Percentiles rank a stretch among this genome's conserved stretches.
phyloP scores from a whole-genome alignment of 2,888 invertebrate species.

The Acheta domesticus region DNA sequence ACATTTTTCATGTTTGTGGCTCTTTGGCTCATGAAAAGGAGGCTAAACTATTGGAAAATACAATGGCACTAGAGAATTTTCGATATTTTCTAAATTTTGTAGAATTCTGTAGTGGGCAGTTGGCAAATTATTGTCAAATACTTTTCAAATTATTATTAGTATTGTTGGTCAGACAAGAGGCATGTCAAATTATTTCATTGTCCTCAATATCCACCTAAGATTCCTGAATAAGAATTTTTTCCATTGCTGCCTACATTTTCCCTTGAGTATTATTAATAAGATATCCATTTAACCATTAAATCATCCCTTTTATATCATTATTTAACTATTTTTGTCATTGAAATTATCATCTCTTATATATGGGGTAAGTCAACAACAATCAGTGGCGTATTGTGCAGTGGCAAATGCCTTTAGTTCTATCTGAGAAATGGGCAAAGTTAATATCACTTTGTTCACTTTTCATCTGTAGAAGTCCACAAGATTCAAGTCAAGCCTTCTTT shows the following conservation, averaged over 20 bases:
- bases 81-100: background rate
- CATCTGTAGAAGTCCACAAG: constrained; percentile 5
- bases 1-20: constrained; percentile 4
- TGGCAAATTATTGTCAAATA: too few relatives aligned
- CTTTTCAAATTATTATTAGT: too few relatives aligned
- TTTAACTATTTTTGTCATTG: background rate
- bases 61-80: background rate
- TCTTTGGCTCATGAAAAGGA: constrained; percentile 12
- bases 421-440: background rate
- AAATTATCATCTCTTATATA: background rate
- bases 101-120: too few relatives aligned
- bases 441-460: background rate
- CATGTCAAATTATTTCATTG: too few relatives aligned
- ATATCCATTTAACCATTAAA: background rate
- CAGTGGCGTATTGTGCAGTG: background rate
- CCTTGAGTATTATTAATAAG: background rate
- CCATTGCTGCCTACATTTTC: too few relatives aligned
- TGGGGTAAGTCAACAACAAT: background rate
- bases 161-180: too few relatives aligned
- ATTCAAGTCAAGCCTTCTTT: constrained; percentile 18
- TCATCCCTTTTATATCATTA: background rate
- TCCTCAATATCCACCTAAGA: too few relatives aligned
- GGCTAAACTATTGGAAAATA: background rate
- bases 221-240: too few relatives aligned
- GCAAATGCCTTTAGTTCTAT: background rate